Conservation (phyloP, 2,797 vertebrate genomes). For the Mormyrus proboscirostris region DNA sequence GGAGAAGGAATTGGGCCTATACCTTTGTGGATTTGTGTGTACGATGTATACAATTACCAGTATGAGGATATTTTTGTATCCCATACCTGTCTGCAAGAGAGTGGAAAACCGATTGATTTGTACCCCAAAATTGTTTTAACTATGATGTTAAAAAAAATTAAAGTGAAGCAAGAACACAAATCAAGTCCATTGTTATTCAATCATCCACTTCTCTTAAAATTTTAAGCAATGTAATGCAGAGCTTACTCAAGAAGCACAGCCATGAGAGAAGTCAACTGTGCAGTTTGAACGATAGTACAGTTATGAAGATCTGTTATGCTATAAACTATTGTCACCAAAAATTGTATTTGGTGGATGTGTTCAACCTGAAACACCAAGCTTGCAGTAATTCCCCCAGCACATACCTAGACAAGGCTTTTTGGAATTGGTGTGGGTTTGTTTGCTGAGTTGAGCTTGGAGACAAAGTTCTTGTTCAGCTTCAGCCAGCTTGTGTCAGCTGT, state of each 20-base stretch:
- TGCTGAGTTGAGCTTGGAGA: background rate
- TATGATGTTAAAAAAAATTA: background rate
- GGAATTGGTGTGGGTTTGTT: background rate
- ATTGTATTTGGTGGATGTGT: background rate
- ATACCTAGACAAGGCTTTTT: background rate
- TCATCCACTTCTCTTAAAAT: background rate
- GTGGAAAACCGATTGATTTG: background rate
- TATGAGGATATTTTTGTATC: background rate
- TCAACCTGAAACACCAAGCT: background rate
- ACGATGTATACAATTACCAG: background rate
- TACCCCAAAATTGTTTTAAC: background rate
- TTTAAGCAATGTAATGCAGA: background rate
- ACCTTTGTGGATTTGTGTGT: background rate
- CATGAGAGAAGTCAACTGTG: background rate
- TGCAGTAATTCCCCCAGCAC: background rate
- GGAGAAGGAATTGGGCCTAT: background rate
- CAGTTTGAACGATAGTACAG: background rate
- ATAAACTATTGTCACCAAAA: background rate
- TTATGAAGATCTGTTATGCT: background rate
- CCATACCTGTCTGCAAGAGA: background rate
- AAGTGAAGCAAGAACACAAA: background rate
- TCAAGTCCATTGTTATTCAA: background rate
- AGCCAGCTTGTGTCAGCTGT: conserved; percentile 15
- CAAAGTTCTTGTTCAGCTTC: conserved; percentile 2
- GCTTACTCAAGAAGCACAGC: background rate